Evolutionary conservation across 2,888 invertebrate species (phyloP).

Genomic region (Drosophila lacicola): DNA sequence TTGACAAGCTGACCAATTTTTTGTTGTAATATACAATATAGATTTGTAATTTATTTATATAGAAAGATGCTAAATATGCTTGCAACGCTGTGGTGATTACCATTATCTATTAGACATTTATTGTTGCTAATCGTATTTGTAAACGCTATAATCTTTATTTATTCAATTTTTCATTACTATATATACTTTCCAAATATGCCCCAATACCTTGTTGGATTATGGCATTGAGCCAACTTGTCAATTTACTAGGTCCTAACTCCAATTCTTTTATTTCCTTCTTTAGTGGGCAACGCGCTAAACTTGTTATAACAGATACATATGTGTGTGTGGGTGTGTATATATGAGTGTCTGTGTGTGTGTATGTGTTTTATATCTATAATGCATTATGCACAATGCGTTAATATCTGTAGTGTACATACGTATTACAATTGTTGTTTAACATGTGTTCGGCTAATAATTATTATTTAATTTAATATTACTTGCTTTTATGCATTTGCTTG

Average conservation of each 20-base stretch:
- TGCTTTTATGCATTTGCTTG: conserved; percentile 61
- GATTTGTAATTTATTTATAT: conserved; percentile 48
- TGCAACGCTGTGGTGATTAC: conserved; percentile 61
- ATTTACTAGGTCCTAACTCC: conserved; percentile 58
- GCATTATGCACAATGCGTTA: conserved; percentile 28
- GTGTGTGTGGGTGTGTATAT: conserved; percentile 14
- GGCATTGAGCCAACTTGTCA: conserved; percentile 46
- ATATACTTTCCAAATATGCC: conserved; percentile 39
- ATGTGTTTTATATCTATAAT: conserved; percentile 25
- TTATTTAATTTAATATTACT: conserved; percentile 52
- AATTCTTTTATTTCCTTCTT: conserved; percentile 25
- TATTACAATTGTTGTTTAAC: conserved; percentile 68
- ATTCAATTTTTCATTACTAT: conserved; percentile 31
- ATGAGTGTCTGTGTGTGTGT: conserved; percentile 23
- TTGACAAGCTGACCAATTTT: conserved; percentile 74
- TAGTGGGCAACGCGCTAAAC: conserved; percentile 57
- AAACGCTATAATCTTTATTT: conserved; percentile 55
- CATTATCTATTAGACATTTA: conserved; percentile 74
- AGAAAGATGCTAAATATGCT: conserved; percentile 59
- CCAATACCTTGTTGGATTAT: conserved; percentile 26
- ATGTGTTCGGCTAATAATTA: conserved; percentile 67
- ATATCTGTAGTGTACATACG: conserved; percentile 50
- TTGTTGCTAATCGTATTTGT: conserved; percentile 50
- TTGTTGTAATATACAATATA: conserved; percentile 67
- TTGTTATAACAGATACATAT: conserved; percentile 60